phyloP scores from a whole-genome alignment of 2,797 vertebrate genomes.

The Gobio occitaniae region DNA sequence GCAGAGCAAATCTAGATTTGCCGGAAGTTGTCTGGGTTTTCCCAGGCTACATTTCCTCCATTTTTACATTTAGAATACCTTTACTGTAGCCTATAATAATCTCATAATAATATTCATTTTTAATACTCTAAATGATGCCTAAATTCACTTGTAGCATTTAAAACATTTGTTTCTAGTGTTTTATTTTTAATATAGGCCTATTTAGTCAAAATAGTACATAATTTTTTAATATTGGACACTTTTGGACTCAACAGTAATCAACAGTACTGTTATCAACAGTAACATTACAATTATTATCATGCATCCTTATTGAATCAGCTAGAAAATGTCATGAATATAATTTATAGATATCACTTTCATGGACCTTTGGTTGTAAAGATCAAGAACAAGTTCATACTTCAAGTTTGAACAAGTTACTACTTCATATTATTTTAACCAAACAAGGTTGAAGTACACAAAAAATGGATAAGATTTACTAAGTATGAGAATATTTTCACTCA shows the following conservation, averaged over 20 bases:
- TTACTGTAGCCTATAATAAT: neutral
- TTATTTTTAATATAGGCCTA: neutral
- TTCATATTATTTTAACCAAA: no score
- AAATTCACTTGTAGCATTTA: neutral
- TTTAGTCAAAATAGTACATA: neutral
- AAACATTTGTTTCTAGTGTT: neutral
- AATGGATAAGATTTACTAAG: no score
- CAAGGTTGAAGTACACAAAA: no score
- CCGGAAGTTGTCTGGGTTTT: no score
- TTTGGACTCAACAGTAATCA: neutral
- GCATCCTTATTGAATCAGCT: neutral
- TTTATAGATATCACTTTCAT: neutral
- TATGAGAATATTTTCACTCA: no score
- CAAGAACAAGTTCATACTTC: no score
- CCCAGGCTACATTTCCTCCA: no score
- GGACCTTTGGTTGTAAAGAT: neutral
- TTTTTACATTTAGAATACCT: neutral
- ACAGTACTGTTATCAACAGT: no score
- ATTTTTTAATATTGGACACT: neutral
- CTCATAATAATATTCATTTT: neutral
- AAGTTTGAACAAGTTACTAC: no score
- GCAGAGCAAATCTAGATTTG: no score
- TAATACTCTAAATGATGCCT: neutral
- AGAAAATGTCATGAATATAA: neutral
- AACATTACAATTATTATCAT: neutral